Percentiles rank a stretch among this genome's conserved stretches.
These are phyloP conservation scores for Oceanodroma leucorhoa DNA, from an alignment of 2,797 vertebrate genomes.

Conservation along the genomic window DNA sequence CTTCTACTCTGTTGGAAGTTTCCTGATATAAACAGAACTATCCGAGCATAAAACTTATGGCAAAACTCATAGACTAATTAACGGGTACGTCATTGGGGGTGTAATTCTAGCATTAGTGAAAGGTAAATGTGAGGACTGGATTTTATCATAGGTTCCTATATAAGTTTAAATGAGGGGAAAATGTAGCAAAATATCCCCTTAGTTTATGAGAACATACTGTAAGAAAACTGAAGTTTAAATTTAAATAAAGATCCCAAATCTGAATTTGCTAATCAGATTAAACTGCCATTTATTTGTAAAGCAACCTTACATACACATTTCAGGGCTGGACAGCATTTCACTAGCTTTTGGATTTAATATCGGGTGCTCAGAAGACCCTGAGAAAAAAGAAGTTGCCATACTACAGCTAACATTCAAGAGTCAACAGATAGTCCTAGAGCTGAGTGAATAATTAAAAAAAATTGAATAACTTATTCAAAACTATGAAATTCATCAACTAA, in stretches of 20 bases:
- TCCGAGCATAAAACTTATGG: background rate
- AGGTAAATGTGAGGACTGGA: background rate
- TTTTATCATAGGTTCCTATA: background rate
- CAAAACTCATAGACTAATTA: background rate
- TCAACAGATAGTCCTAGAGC: slow-evolving; percentile 14
- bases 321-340: background rate
- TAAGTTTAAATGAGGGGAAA: background rate
- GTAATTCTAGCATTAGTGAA: background rate
- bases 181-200: background rate
- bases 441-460: slow-evolving; percentile 62
- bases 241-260: background rate
- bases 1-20: background rate
- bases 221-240: background rate
- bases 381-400: background rate
- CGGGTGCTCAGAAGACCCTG: background rate
- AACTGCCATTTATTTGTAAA: background rate
- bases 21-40: background rate
- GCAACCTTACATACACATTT: background rate
- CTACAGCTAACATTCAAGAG: background rate
- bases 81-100: fast-evolving
- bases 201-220: background rate
- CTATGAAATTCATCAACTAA: slow-evolving; percentile 69
- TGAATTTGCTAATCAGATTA: background rate
- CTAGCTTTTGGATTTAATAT: background rate
- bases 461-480: slow-evolving; percentile 66